Percentiles rank a stretch among this genome's conserved stretches.
These are phyloP conservation scores for Macrotis lagotis DNA, from an alignment of 2,113 vertebrate genomes.

Conservation along the genomic window DNA sequence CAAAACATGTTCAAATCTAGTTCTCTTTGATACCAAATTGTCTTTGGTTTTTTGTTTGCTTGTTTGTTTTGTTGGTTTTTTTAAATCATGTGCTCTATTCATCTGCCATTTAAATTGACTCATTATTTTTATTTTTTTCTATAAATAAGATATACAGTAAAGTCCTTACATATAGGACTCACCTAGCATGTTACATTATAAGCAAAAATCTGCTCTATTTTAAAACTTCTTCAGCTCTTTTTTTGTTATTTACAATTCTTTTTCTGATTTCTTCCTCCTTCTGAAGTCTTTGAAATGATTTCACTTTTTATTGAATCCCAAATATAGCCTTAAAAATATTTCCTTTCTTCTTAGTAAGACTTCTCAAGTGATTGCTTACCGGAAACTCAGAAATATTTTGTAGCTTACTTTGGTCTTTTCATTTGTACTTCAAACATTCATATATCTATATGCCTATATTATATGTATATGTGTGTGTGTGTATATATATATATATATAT, in stretches of 20 bases:
- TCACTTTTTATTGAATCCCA: neutral
- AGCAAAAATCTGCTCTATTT: neutral
- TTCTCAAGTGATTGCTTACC: neutral
- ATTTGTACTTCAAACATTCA: neutral
- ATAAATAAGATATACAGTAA: too few species aligned
- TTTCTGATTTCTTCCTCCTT: neutral
- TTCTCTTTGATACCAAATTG: neutral
- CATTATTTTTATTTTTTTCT: neutral
- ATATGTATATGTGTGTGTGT: neutral
- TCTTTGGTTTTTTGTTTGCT: too few species aligned
- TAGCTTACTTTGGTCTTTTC: neutral
- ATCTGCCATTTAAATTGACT: neutral
- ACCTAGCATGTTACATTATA: too few species aligned
- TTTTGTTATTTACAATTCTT: neutral
- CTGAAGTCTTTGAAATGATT: neutral
- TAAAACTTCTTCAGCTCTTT: neutral
- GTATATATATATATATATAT: too few species aligned
- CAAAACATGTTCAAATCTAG: neutral
- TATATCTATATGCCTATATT: neutral
- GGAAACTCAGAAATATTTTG: rapidly evolving
- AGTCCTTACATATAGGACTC: neutral
- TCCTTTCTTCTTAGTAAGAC: neutral
- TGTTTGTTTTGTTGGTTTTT: too few species aligned
- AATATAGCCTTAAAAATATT: neutral
- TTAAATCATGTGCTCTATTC: neutral